Base-by-base conservation (phyloP, 2,888 invertebrate species). In the Eupsilia transversa region DNA sequence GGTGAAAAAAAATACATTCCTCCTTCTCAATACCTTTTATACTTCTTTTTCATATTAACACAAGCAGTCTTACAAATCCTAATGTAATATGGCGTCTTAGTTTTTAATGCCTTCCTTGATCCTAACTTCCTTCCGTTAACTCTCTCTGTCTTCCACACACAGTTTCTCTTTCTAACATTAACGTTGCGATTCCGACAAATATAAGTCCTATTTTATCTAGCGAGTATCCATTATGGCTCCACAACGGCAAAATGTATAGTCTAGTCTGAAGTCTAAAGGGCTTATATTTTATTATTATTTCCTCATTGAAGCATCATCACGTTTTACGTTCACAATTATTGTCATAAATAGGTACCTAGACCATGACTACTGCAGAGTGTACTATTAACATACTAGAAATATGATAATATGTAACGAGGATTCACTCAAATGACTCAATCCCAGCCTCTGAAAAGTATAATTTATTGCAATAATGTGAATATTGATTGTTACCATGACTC, bases 401-500 rank as follows among this genome's bases (percentile, higher is more conserved):
- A 77, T 56, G 33, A 57, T 70, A 23, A 57, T 20, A 35, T 52
- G 20, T 38, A 27, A 17, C 35, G 14, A 67, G 35, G 59, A 74
- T 78, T 59, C 23, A 56, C 41, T 23, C 6, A 43, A 56, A 79
- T 81, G 80, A 84, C 54, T 81, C 80, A 84, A 46, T 56, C 6
- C 0, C 12, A 49, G 17, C 12, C 20, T 49, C 43, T 70, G 66
- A 67, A 83, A 63, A 65, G 61, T 52, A 61, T 30, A 56, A 64
- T 61, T 54, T 57, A 74, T 71, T 68, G 27, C 35, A 65, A 59
- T 3, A 52, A 49, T 59, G 30, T 35, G 30, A 46, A 70, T 49
- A 64, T 61, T 46, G 33, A 33, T 65, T n/a, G 33, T 65, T n/a
- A 33, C n/a, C 54, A 33, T 65, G 65, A 54, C 33, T 65, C 65